Conservation (phyloP, 2,888 invertebrate species). For the Catocala nupta region DNA sequence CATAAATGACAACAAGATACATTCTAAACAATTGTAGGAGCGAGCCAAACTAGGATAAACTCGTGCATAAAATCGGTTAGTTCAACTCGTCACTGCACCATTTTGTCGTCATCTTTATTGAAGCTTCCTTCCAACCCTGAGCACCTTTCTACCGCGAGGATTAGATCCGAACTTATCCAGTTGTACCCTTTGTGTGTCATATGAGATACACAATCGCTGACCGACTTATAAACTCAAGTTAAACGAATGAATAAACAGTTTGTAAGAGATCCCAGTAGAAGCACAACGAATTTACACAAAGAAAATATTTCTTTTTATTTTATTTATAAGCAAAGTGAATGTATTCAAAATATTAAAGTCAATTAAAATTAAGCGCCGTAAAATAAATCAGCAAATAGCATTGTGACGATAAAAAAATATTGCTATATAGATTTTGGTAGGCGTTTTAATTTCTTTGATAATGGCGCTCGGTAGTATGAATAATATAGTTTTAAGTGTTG, state of each 20-base stretch:
- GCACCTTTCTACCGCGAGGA: constrained; percentile 52
- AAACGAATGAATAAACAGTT: constrained; percentile 58
- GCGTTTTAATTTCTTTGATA: constrained; percentile 45
- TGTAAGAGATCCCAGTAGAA: constrained; percentile 48
- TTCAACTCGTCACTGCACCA: constrained; percentile 27
- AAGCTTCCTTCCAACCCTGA: constrained; percentile 58
- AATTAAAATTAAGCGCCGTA: constrained; percentile 19
- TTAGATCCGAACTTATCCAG: constrained; percentile 63
- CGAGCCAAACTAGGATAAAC: constrained; percentile 7
- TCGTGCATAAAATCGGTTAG: constrained; percentile 28
- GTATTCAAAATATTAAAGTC: background rate
- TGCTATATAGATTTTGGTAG: constrained; percentile 43
- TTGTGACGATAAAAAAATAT: constrained; percentile 15
- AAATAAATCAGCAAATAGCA: background rate
- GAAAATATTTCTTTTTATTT: constrained; percentile 23
- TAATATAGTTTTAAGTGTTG: constrained; percentile 54
- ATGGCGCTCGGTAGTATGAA: constrained; percentile 31
- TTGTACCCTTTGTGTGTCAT: constrained; percentile 57
- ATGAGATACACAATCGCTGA: constrained; percentile 48
- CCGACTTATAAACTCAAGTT: constrained; percentile 67
- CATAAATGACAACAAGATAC: too few relatives aligned
- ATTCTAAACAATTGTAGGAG: background rate
- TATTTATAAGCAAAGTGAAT: constrained; percentile 11
- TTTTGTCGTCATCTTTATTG: constrained; percentile 48
- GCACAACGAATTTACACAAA: constrained; percentile 43